Percentiles rank a stretch among this genome's conserved stretches.
phyloP scores from a whole-genome alignment of 2,888 invertebrate species.

The Zonitis immaculata region DNA sequence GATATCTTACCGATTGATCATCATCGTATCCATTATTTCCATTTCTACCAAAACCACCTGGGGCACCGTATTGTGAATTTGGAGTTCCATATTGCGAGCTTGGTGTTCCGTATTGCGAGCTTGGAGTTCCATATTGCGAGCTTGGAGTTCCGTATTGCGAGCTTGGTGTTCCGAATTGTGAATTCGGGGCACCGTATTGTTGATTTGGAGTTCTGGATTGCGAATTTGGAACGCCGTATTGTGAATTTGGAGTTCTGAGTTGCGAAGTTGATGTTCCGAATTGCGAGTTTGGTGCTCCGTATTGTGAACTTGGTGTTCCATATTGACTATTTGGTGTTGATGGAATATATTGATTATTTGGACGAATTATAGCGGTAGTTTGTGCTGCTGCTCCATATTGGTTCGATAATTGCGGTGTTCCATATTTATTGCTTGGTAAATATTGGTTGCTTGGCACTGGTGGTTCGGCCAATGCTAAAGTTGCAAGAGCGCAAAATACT shows the following conservation, averaged over 20 bases:
- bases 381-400: constrained; percentile 25
- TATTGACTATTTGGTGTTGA: constrained; percentile 25
- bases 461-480: constrained; percentile 42
- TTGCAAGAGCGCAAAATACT: constrained; percentile 30
- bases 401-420: constrained; percentile 32
- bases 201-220: too few species aligned
- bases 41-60: constrained; percentile 19
- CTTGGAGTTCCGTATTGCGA: too few species aligned
- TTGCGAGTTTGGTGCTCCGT: too few species aligned
- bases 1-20: constrained; percentile 40
- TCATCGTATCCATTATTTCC: constrained; percentile 32
- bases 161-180: too few species aligned
- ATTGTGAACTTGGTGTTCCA: constrained; percentile 27
- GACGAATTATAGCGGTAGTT: constrained; percentile 26
- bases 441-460: constrained; percentile 44
- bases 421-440: constrained; percentile 40
- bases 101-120: too few species aligned
- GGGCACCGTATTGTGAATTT: constrained; percentile 26
- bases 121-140: too few species aligned
- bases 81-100: too few species aligned
- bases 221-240: too few species aligned
- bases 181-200: too few species aligned
- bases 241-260: too few species aligned
- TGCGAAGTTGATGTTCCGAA: too few species aligned
- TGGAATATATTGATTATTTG: constrained; percentile 36